Percentiles rank a stretch among this genome's conserved stretches.
These are phyloP conservation scores for Heliconius sara DNA, from an alignment of 2,888 invertebrate genomes.

Conservation along the genomic window DNA sequence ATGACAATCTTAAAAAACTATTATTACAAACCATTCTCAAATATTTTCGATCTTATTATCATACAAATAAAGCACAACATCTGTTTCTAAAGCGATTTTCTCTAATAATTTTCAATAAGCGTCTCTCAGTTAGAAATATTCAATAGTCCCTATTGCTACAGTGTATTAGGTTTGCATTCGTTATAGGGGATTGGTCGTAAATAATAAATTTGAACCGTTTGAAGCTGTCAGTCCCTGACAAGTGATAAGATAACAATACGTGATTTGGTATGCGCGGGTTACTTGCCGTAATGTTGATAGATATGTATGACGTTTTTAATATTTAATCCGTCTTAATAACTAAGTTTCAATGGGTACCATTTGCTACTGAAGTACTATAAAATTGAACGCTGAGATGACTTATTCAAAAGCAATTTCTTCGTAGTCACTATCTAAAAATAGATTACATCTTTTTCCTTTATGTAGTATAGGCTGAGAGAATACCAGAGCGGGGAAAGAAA, in stretches of 20 bases:
- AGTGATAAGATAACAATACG: constrained; percentile 44
- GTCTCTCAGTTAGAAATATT: constrained; percentile 10
- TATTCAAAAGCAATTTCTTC: too few species aligned
- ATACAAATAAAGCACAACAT: neutral
- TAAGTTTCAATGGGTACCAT: neutral
- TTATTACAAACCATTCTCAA: neutral
- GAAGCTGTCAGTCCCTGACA: constrained; percentile 44
- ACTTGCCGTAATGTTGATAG: constrained; percentile 41
- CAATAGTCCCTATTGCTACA: constrained; percentile 17
- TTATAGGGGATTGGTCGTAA: neutral
- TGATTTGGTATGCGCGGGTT: constrained; percentile 37
- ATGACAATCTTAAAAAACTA: constrained; percentile 25
- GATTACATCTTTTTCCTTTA: too few species aligned
- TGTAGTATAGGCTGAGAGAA: too few species aligned
- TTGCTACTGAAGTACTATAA: too few species aligned
- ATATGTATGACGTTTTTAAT: constrained; percentile 28
- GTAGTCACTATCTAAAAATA: too few species aligned
- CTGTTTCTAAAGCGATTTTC: constrained; percentile 2
- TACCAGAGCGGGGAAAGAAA: too few species aligned
- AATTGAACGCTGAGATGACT: too few species aligned
- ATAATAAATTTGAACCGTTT: constrained; percentile 38
- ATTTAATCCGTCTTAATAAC: neutral
- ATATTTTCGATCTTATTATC: constrained; percentile 7
- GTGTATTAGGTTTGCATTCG: constrained; percentile 26
- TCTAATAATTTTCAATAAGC: constrained; percentile 23